Evolutionary conservation across 2,797 vertebrate genomes (phyloP), one percentile per base, ranked within the genome.

Genomic region (Sebastes goodei): DNA sequence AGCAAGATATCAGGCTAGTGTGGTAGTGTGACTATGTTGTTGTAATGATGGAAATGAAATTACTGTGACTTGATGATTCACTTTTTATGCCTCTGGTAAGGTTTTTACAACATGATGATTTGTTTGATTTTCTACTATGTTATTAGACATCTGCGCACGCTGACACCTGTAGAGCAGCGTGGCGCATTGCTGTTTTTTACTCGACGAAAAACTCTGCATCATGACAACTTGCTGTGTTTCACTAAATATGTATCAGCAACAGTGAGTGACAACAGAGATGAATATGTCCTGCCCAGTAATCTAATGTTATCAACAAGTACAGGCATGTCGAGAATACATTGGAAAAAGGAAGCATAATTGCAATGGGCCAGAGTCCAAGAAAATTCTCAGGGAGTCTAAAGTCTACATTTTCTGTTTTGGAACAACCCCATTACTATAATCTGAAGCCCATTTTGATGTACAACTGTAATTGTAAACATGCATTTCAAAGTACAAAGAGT

Each of bases 331-430:
- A 74, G 61, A 72, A 29, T n/a, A 53, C 1, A 4, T 10, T 65
- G 20, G 33, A 57, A 78, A 46, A 69, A n/a, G 35, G 4, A 35
- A 38, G 23, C 52, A 63, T 72, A 73, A 84, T 74, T 84, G 27
- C 73, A 72, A 57, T 66, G 46, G 69, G 69, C 79, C 30, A 23
- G 35, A 6, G 2, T 71, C 74, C 59, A 83, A 71, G 55, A 59
- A 46, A 42, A 53, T 61, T 78, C 57, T 76, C 29, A 25, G 42
- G 30, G 20, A 62, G 15, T 42, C 38, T 42, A 42, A 56, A 68
- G 38, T 79, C 68, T 55, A n/a, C 20, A 33, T 79, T 74, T 76
- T 78, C 23, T 49, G 70, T 33, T 79, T 83, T 82, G 57, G 32
- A 80, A 69, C 33, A 74, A 81, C 2, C 30, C 46, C 64, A 82